Base-by-base conservation (phyloP, 2,888 invertebrate species). In the Parnassius glacialis region DNA sequence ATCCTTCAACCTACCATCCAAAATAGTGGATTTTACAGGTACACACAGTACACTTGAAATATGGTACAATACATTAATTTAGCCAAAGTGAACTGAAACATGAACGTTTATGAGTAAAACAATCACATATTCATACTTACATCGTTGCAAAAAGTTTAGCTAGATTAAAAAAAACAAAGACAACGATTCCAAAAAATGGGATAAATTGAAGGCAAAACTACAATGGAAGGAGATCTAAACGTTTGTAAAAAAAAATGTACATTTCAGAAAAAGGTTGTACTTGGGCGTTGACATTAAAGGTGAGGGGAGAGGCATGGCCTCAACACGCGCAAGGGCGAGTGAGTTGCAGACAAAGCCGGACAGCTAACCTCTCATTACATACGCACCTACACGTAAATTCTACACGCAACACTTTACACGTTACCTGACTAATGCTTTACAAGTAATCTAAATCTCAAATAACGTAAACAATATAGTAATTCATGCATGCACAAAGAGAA, bases 291-390 rank as follows among this genome's bases (percentile, higher is more conserved):
- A 83, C 83, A 83, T 83, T 85, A 83, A 80, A 79, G 73, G 70
- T 75, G 69, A 82, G 85, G 68, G 81, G 85, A 84, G 83, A 83
- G 85, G 82, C 62, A 72, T 72, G 83, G 76, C 81, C 85, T 85
- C 75, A 80, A 79, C 70, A 73, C 77, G 75, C 70, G 74, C 86
- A 86, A 85, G 85, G 84, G 83, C 84, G 53, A 64, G 57, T 52
- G 43, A 55, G 41, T 55, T 59, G 76, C 70, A 65, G 68, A 66
- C 72, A 64, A 66, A 67, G 68, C 68, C 64, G 52, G 62, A 42
- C 51, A 41, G 52, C 51, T 48, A 41, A 43, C 57, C 59, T 62
- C 59, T 55, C 59, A 60, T 64, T 64, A 64, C 63, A 57, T 64
- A 57, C 57, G 54, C 64, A 60, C 52, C 55, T 42, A 59, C 59